phyloP scores from a whole-genome alignment of 2,797 vertebrate species.

The Limosa lapponica region DNA sequence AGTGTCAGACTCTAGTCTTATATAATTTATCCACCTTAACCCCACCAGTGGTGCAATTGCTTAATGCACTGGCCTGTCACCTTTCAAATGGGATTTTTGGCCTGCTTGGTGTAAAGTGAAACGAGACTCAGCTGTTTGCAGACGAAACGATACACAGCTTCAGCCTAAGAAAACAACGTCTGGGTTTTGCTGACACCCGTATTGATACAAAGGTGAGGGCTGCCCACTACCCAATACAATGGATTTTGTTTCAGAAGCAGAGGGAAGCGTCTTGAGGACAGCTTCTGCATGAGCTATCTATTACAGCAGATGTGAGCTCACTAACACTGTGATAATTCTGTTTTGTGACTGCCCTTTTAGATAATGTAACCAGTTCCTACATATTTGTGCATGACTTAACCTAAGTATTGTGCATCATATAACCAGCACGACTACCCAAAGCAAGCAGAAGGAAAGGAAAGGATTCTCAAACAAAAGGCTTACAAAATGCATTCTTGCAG shows the following conservation, averaged over 20 bases:
- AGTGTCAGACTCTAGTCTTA: not conserved
- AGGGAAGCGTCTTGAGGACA: not conserved
- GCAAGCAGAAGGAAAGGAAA: not conserved
- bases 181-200: not conserved
- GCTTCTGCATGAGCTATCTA: not conserved
- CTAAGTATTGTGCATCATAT: not conserved
- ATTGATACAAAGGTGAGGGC: not conserved
- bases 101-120: slow-evolving; percentile 39
- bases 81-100: slow-evolving; percentile 47
- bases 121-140: not conserved
- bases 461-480: slow-evolving; percentile 6
- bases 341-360: not conserved
- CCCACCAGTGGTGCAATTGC: slow-evolving; percentile 36
- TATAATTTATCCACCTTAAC: slow-evolving; percentile 63
- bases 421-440: not conserved
- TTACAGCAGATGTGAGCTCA: not conserved
- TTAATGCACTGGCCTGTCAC: slow-evolving; percentile 63
- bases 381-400: not conserved
- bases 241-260: not conserved
- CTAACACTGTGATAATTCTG: not conserved
- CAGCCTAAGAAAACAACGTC: not conserved
- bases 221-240: not conserved
- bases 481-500: not conserved
- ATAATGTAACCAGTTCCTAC: not conserved
- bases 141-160: not conserved